Percentiles rank a stretch among this genome's conserved stretches.
phyloP scores from a whole-genome alignment of 2,113 vertebrate genomes.

The Calyptommatus sinebrachiatus region DNA sequence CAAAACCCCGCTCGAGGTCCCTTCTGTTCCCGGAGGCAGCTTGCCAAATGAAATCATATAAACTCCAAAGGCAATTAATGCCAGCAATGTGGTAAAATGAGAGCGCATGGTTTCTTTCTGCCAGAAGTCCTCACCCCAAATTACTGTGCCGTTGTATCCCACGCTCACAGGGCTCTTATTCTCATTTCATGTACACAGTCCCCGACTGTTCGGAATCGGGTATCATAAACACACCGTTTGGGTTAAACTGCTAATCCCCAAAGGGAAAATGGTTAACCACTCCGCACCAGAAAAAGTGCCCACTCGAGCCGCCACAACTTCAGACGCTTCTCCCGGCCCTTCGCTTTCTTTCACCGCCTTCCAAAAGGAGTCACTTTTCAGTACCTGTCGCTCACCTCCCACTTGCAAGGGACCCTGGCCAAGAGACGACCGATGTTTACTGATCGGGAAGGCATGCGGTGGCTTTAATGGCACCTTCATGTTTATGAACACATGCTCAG shows the following conservation, averaged over 20 bases:
- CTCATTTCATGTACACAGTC: neutral
- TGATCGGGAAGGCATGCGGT: neutral
- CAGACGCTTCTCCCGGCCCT: neutral
- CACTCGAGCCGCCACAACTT: neutral
- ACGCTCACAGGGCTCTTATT: neutral
- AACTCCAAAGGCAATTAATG: conserved; percentile 51
- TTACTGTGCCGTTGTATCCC: neutral
- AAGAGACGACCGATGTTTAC: neutral
- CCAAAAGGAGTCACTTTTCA: neutral
- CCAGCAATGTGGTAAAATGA: neutral
- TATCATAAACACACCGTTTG: neutral
- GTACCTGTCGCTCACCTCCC: neutral
- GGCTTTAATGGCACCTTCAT: neutral
- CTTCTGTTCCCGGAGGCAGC: conserved; percentile 61
- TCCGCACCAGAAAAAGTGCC: conserved; percentile 1
- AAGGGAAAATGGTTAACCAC: conserved; percentile 12
- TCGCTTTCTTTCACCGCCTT: neutral
- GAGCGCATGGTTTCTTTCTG: conserved; percentile 25
- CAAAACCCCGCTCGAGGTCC: conserved; percentile 71
- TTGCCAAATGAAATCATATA: conserved; percentile 54
- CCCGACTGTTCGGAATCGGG: conserved; percentile 17
- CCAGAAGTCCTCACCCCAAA: conserved; percentile 22
- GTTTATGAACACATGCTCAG: conserved; percentile 26
- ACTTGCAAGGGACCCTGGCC: conserved; percentile 4
- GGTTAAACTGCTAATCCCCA: neutral